Percentiles rank a stretch among this genome's conserved stretches.
Conservation (phyloP, 1,140 invertebrate species). For the Drosophila pallidifrons region DNA sequence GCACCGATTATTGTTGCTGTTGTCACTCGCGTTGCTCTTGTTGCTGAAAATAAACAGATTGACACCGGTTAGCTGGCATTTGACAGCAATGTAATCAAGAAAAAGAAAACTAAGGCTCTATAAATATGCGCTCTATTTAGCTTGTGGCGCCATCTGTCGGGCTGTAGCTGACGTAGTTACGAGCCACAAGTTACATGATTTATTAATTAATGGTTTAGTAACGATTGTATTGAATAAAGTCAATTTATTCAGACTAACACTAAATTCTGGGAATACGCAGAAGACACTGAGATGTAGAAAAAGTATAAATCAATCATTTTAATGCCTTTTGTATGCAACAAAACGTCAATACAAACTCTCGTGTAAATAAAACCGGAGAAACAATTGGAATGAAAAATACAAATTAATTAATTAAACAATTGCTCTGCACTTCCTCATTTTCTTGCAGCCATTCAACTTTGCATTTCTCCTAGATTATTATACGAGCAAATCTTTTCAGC, state of each 20-base stretch:
- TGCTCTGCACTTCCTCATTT: background rate
- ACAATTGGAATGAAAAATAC: no score
- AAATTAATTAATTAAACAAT: no score
- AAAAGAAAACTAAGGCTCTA: constrained; percentile 4
- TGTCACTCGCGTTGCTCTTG: background rate
- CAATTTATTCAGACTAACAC: no score
- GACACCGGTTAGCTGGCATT: constrained; percentile 11
- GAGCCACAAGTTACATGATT: no score
- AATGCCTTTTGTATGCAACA: no score
- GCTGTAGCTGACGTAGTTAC: background rate
- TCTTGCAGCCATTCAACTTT: background rate
- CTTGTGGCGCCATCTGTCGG: background rate
- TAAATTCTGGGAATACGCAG: no score
- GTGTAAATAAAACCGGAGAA: no score
- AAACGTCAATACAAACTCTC: no score
- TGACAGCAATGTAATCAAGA: background rate
- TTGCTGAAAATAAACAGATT: constrained; percentile 15
- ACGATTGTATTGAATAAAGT: no score
- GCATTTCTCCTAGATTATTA: background rate
- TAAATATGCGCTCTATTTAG: background rate
- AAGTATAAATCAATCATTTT: no score
- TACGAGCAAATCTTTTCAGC: background rate
- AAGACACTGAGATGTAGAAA: no score
- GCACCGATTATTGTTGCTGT: constrained; percentile 9
- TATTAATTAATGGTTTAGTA: no score